Evolutionary conservation across 2,888 invertebrate genomes (phyloP), one percentile per base, ranked within the genome.

Genomic region (Dynastes maya): DNA sequence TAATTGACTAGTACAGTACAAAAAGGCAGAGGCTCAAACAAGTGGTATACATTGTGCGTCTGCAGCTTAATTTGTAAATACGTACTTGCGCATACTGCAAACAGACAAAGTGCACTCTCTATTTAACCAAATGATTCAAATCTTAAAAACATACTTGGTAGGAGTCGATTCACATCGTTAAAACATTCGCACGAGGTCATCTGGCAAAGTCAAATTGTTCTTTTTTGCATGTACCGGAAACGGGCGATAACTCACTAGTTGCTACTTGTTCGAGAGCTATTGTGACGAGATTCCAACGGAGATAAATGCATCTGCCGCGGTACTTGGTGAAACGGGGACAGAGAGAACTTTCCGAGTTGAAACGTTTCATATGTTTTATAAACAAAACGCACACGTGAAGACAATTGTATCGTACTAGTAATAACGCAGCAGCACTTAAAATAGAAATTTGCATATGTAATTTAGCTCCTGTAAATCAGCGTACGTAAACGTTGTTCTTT

Each of bases 121-220:
- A 67, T 67, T 67, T 49, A 67, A 11, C 49, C 32, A 29, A 67
- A 45, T 22, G 27, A 49, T 67, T 67, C 13, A 27, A 49, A 67
- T 45, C 67, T 67, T 22, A 49, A 67, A 67, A 40, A 45, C n/a
- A 49, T 11, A 32, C 49, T 67, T 45, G 45, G 22, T 67, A 22
- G 49, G 51, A 72, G 58, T 72, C 40, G 72, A 72, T 72, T 58
- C 72, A 72, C 72, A 58, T 72, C 72, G 72, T 72, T 72, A 58
- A 72, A 72, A 58, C 72, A 72, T 72, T 72, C 72, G 72, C 72
- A 72, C 72, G 72, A 72, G 72, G 72, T 72, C 72, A 72, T 72
- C 58, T 72, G 72, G 72, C 72, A 40, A 72, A 58, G 72, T 72
- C 72, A 72, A 72, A 72, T 58, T 72, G 72, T 72, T 72, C 55